These are phyloP conservation scores for Hippotragus niger DNA, from an alignment of 2,113 vertebrate species.

Conservation along the genomic window DNA sequence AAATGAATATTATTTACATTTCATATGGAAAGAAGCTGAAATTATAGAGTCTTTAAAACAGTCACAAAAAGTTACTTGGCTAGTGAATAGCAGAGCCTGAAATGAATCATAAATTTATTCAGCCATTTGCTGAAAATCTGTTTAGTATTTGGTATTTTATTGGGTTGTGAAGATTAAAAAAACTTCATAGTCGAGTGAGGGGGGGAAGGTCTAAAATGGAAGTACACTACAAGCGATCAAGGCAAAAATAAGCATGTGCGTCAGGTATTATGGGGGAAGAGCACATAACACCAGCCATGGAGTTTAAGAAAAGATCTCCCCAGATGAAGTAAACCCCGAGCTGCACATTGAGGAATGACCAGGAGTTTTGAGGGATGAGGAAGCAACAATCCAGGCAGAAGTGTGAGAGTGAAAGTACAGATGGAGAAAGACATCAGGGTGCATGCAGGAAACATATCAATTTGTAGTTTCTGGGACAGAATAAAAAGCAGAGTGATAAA, in stretches of 20 bases:
- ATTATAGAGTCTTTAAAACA: background rate
- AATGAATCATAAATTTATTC: conserved; percentile 12
- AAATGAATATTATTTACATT: background rate
- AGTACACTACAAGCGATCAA: background rate
- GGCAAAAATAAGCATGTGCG: background rate
- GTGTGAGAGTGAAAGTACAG: background rate
- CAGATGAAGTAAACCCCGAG: background rate
- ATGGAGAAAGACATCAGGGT: background rate
- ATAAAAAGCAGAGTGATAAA: background rate
- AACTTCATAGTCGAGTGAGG: background rate
- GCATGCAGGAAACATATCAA: background rate
- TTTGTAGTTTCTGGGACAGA: background rate
- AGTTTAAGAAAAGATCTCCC: background rate
- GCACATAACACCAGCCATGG: fast-evolving
- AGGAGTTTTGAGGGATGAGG: background rate
- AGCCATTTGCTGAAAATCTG: background rate
- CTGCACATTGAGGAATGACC: background rate
- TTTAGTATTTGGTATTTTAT: background rate
- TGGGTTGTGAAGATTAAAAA: background rate
- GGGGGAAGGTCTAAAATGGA: background rate
- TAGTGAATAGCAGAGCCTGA: background rate
- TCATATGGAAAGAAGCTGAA: background rate
- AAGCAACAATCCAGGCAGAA: background rate
- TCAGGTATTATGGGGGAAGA: background rate
- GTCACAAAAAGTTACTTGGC: background rate